Evolutionary conservation across 2,888 invertebrate species (phyloP), one percentile per base, ranked within the genome.

Genomic region (Geophilus truncorum): DNA sequence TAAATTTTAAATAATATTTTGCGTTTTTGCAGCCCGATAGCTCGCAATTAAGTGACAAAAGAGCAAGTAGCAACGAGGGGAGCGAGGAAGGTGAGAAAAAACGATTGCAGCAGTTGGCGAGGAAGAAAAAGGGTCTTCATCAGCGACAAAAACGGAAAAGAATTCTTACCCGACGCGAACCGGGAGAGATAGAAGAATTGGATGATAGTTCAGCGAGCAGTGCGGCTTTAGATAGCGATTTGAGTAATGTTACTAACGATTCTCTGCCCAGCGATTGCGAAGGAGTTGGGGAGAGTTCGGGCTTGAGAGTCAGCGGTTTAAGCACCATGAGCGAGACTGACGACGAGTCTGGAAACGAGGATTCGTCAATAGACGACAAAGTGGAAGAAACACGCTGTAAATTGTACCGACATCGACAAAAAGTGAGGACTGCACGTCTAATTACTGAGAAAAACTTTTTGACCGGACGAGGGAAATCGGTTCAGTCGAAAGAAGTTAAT

Each of bases 171-270:
- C 70, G 40, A 7, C 70, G 80, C 3, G 80, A 80, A 80, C 80
- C 80, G 10, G 80, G 80, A 21, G 80, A 80, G 40, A 80, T 80
- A 6, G 28, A 36, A 34, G 80, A 23, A 75, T 34, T 80, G n/a
- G 80, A 80, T 75, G 80, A 80, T 15, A 80, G 80, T 75, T 75
- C 80, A 4, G 79, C 51, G 0, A 80, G 80, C 36, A 80, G 80
- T 75, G 80, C 18, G 9, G 75, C 75, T 36, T 36, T 80, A 25
- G 83, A 85, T 10, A 85, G 85, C 80, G 86, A 86, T 34, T 83
- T 85, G 79, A 86, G 86, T 80, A 86, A 85, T 77, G 85, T 85
- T 62, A 84, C 85, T 75, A 85, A 85, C 70, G 84, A 85, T 78
- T 84, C 84, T 77, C 79, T 84, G 9, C 84, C 83, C 15, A 83